Percentiles rank a stretch among this genome's conserved stretches.
These are phyloP conservation scores for Pipistrellus pygmaeus DNA, from an alignment of 2,797 vertebrate species.

Conservation along the genomic window DNA sequence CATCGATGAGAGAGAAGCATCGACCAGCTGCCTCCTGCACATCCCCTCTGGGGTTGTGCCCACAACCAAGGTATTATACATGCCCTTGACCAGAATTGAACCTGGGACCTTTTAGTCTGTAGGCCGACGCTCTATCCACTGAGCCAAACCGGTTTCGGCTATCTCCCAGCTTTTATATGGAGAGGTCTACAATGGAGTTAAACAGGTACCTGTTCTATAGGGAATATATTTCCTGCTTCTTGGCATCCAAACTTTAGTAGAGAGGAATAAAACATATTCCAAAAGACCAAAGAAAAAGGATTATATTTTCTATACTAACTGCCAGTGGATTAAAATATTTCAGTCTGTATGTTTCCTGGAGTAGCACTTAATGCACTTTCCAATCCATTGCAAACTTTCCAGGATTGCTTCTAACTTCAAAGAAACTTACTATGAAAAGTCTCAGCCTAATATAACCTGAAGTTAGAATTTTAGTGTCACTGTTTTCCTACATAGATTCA, in stretches of 20 bases:
- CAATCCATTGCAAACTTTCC: neutral
- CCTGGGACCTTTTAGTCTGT: neutral
- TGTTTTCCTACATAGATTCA: slow-evolving; percentile 41
- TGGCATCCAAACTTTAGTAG: slow-evolving; percentile 5
- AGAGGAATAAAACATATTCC: slow-evolving; percentile 39
- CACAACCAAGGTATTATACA: neutral
- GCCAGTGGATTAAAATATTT: slow-evolving; percentile 24
- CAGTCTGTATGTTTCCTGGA: neutral
- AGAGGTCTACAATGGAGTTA: neutral
- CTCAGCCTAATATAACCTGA: neutral
- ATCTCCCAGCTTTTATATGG: neutral
- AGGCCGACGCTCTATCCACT: neutral
- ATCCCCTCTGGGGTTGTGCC: neutral
- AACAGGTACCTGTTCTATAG: slow-evolving; percentile 2
- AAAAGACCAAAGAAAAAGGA: slow-evolving; percentile 35
- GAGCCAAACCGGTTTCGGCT: no score
- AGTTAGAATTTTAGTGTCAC: neutral
- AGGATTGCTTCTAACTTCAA: slow-evolving; percentile 4
- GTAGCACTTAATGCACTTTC: neutral
- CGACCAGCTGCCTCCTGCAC: neutral
- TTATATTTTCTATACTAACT: neutral
- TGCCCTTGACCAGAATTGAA: neutral
- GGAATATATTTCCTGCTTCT: slow-evolving; percentile 3
- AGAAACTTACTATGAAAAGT: neutral
- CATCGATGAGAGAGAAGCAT: neutral